A percentile compares a stretch with the other conserved stretches of the same genome.
phyloP scores from a whole-genome alignment of 2,113 vertebrate genomes.

The Bos taurus region ARS-UCD2.0 NC_037328.1:37535501-37536000 shows the following conservation, averaged over 20 bases:
- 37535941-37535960: too few species aligned
- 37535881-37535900: too few species aligned
- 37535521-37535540: background rate
- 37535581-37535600: background rate
- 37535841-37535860: too few species aligned
- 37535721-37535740: background rate
- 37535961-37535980: too few species aligned
- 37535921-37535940: too few species aligned
- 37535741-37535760: background rate
- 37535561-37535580: background rate
- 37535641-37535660: background rate
- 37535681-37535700: background rate
- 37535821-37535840: too few species aligned
- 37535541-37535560: background rate
- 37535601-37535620: background rate
- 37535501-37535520: background rate
- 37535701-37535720: background rate
- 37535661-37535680: background rate
- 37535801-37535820: too few species aligned
- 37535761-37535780: too few species aligned
- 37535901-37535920: too few species aligned
- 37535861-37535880: too few species aligned
- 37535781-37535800: too few species aligned
- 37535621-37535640: background rate
- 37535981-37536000: too few species aligned